phyloP scores from a whole-genome alignment of 2,888 invertebrate species.

The Eupithecia pulchellata region DNA sequence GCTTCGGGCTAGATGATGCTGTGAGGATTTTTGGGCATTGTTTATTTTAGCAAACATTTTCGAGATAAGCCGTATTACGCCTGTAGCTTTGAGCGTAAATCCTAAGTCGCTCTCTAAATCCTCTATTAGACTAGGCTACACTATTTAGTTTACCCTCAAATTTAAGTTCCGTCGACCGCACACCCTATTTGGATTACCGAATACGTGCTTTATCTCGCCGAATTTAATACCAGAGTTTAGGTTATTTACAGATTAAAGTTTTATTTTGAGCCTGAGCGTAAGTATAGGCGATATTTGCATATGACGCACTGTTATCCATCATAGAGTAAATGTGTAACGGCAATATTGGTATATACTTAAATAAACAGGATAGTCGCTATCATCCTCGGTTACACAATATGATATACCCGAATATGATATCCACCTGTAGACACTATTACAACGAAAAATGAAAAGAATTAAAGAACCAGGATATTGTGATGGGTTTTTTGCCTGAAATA shows the following conservation, averaged over 20 bases:
- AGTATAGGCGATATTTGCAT: background rate
- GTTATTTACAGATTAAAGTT: background rate
- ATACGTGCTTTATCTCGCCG: background rate
- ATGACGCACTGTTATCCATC: background rate
- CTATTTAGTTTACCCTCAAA: background rate
- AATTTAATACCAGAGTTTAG: background rate
- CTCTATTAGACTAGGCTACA: background rate
- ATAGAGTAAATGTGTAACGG: background rate
- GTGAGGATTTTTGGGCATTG: too few species aligned
- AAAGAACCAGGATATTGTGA: too few species aligned
- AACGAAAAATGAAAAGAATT: too few species aligned
- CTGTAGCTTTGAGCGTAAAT: constrained; percentile 11
- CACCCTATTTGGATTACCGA: background rate
- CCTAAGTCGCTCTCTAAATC: background rate
- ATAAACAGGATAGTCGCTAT: too few species aligned
- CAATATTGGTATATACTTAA: too few species aligned
- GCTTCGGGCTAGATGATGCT: too few species aligned
- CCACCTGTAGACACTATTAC: too few species aligned
- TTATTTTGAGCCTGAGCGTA: background rate
- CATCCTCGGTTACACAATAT: too few species aligned
- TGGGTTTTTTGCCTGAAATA: too few species aligned
- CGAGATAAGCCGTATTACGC: constrained; percentile 19
- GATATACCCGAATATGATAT: too few species aligned
- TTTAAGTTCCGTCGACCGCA: background rate
- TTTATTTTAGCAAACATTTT: too few species aligned